Base-by-base conservation (phyloP, 2,888 invertebrate genomes). In the Acutogordius australiensis region DNA sequence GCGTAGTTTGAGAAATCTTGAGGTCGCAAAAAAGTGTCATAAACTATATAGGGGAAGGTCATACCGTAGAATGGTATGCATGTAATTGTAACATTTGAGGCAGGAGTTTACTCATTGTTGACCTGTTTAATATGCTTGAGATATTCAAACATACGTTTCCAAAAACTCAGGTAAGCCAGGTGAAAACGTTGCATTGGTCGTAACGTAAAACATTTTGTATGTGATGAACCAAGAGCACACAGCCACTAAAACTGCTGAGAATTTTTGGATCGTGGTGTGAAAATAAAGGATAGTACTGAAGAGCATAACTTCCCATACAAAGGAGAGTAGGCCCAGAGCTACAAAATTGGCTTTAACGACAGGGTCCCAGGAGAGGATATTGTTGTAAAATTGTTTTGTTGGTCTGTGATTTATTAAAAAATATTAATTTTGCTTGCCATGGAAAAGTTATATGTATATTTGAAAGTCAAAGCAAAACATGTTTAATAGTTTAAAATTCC, bases 151-250 rank as follows among this genome's bases (percentile, higher is more conserved):
- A n/a, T n/a, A n/a, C n/a, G n/a, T n/a, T n/a, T n/a, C n/a, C 51
- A 51, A 51, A 21, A n/a, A 13, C 26, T 51, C 51, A 4, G 51
- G 51, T 51, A 51, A 4, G 23, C 51, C 51, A 23, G 51, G 51
- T n/a, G 51, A 51, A n/a, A 51, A 23, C 4, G 4, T 21, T 18
- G 8, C 18, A 51, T 23, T 51, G 4, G 51, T 8, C n/a, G n/a
- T 51, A n/a, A 37, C 8, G 51, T 51, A 51, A 51, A n/a, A 51
- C 51, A 51, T 51, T 51, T 51, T 51, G 23, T 51, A 51, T 4
- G 51, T 51, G 18, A 51, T n/a, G 23, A 51, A 51, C 51, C 51
- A 51, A 23, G 51, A 8, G 8, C 4, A 8, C 4, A 51, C 26
- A 23, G 51, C 51, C 23, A 51, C 23, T n/a, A 51, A 4, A 21